Evolutionary conservation across 2,888 invertebrate species (phyloP), one percentile per base, ranked within the genome.

Genomic region (Apomyelois bistriatella): DNA sequence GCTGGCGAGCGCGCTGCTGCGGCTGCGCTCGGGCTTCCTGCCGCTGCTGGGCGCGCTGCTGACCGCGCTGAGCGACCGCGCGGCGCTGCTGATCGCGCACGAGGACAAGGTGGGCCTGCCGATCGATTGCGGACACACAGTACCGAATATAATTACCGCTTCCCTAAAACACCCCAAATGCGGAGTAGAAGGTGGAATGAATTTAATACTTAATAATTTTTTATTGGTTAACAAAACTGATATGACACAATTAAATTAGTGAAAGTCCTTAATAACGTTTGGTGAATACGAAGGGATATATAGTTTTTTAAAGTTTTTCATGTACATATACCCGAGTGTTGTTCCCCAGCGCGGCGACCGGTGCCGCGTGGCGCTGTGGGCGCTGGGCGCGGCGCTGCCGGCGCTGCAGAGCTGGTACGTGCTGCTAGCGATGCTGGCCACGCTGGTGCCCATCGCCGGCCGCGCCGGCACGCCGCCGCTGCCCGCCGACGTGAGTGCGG

Each of bases 361-460:
- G n/a, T 9, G 90, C 71, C 53, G 43, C 43, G 52, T 57, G 52
- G 2, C 4, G 46, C 92, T 92, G 69, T 93, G 94, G 57, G 77
- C 92, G 17, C 55, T 52, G 54, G 76, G 69, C 43, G 70, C 72
- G 56, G 58, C 57, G 66, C 64, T 94, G 63, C 95, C 95, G 22
- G 92, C 92, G 62, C 88, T 94, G 58, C 93, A 94, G 79, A 91
- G 92, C 48, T 92, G 93, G 66, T 96, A 96, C 82, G 88, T 95
- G 70, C 85, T 93, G 63, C 91, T 95, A 70, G 93, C 93, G 65
- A 92, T 94, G 61, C 88, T 95, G 56, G 92, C 93, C 72, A 91
- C 96, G 76, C 94, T 96, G 71, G 93, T 96, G 65, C 97, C 97
- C 6, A 92, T 97, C 62, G 93, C 94, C 94, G 97, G 96, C 1